A percentile compares a stretch with the other conserved stretches of the same genome.
Conservation (phyloP, 2,888 invertebrate species). For the Nineta flava region DNA sequence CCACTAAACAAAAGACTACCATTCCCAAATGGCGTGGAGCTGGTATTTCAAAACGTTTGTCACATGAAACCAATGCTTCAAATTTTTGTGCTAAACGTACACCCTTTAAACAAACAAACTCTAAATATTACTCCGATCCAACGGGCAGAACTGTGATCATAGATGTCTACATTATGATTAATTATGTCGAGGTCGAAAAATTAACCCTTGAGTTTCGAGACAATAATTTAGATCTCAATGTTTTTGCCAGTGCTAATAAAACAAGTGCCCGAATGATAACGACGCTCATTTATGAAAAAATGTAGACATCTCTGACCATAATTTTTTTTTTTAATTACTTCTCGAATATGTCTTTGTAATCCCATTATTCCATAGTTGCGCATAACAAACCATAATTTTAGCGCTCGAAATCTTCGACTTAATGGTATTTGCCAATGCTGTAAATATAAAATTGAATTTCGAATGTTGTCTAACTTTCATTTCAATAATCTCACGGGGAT, state of each 20-base stretch:
- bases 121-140: not conserved
- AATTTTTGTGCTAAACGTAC: constrained; percentile 82
- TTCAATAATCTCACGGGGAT: not conserved
- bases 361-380: constrained; percentile 83
- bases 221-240: too few species aligned
- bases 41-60: constrained; percentile 80
- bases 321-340: constrained; percentile 36
- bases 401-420: constrained; percentile 79
- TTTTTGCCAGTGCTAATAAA: too few species aligned
- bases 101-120: constrained; percentile 37
- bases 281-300: too few species aligned
- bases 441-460: constrained; percentile 68
- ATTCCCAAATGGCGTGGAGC: constrained; percentile 72
- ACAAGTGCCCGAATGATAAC: too few species aligned
- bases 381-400: constrained; percentile 96
- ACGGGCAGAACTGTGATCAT: too few species aligned
- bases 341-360: constrained; percentile 81
- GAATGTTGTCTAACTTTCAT: not conserved
- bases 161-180: too few species aligned
- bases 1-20: constrained; percentile 74
- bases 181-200: too few species aligned
- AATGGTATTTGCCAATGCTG: constrained; percentile 97
- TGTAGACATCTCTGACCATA: too few species aligned
- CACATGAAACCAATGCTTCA: constrained; percentile 68
- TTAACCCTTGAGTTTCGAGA: too few species aligned